Percentiles rank a stretch among this genome's conserved stretches.
phyloP scores from a whole-genome alignment of 2,888 invertebrate species.

The Falcaria lacertinaria region DNA sequence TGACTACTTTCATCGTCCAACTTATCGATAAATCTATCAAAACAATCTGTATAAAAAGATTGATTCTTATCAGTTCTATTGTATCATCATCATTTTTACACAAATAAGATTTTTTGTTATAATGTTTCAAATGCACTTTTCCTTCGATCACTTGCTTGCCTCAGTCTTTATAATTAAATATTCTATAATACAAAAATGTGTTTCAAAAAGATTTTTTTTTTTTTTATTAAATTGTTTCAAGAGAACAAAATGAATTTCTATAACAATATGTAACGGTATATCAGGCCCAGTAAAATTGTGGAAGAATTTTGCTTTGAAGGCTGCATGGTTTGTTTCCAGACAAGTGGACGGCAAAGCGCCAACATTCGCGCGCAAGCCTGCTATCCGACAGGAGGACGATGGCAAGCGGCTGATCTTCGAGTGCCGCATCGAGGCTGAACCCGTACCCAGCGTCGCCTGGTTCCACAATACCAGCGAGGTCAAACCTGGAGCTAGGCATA shows the following conservation, averaged over 20 bases:
- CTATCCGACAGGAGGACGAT: slow-evolving; percentile 98
- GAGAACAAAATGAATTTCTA: no score
- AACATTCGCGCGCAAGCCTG: slow-evolving; percentile 98
- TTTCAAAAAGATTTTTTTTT: slow-evolving; percentile 4
- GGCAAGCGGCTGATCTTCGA: slow-evolving; percentile 96
- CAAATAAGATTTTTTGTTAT: no score
- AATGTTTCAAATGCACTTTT: no score
- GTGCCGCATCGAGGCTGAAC: slow-evolving; percentile 96
- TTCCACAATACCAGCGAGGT: slow-evolving; percentile 92
- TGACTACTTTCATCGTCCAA: no score
- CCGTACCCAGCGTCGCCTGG: slow-evolving; percentile 93
- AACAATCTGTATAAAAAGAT: not conserved
- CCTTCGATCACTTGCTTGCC: no score
- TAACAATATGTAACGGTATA: no score
- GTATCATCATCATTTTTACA: no score
- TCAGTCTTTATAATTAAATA: no score
- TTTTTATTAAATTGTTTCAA: not conserved
- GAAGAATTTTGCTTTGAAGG: no score
- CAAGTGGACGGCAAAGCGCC: slow-evolving; percentile 99
- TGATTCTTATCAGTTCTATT: no score
- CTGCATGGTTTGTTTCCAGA: slow-evolving; percentile 73
- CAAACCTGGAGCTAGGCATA: slow-evolving; percentile 90
- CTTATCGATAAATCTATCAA: not conserved
- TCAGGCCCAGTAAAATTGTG: no score
- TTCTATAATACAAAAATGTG: no score